Base-by-base conservation (phyloP, 2,888 invertebrate species). In the Watsonalla binaria region DNA sequence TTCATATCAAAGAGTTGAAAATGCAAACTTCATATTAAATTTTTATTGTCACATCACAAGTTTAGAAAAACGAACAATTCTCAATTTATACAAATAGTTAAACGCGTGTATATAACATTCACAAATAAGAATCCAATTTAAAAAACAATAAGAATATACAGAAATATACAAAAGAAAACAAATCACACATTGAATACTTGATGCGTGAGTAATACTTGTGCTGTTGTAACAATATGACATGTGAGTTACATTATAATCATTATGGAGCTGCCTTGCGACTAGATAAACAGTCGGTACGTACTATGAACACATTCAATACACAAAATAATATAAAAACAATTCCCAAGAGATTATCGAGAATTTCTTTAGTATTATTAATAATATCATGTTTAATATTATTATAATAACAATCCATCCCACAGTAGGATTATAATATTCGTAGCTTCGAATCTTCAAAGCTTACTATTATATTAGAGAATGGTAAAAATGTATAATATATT, bases 221-320 rank as follows among this genome's bases (percentile, higher is more conserved):
- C 70, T n/a, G 4, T 24, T 49, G 37, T 59, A 55, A 50, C 54
- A 66, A 68, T 66, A n/a, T n/a, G n/a, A n/a, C n/a, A n/a, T n/a
- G n/a, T n/a, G n/a, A n/a, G n/a, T n/a, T n/a, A n/a, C n/a, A n/a
- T n/a, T n/a, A n/a, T n/a, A 42, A 42, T 11, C 8, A 42, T 37
- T 42, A 70, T 66, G 72, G 70, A 78, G 80, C 76, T 78, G 80
- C 80, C 72, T 55, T 66, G 60, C 60, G 80, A 80, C 80, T 80
- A 80, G 80, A 80, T 65, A 57, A 54, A 67, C 59, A 66, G 74
- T 68, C 67, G 59, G 56, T 61, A 45, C 57, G 55, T 59, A 48
- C 45, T 55, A 57, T 69, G 68, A 65, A 69, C 67, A 67, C 68
- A 61, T 56, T 47, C n/a, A 55, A 56, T 57, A 61, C 64, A 65